Evolutionary conservation across 1,140 invertebrate species (phyloP), one percentile per base, ranked within the genome.

Genomic region (Anastrepha ludens): DNA sequence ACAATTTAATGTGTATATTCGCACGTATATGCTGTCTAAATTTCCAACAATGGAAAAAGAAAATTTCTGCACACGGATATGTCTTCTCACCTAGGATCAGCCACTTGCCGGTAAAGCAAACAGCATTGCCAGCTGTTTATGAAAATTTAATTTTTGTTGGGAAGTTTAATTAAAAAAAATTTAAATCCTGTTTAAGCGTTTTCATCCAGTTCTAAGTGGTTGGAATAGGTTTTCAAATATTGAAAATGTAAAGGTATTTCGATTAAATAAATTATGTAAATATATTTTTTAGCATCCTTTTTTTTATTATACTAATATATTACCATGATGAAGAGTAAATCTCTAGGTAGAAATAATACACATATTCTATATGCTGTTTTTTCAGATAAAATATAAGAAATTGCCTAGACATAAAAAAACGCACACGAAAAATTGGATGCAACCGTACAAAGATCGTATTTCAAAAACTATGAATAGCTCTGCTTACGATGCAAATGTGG

Each of bases 1-100:
- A 55, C 0, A 11, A 55, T 17, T 81, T n/a, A 29, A 81, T 81
- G 74, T 81, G 74, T 81, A 81, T 81, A 81, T 47, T 81, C n/a
- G n/a, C 55, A 11, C 47, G n/a, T 55, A 20, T 74, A 55, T 7
- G 2, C 17, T 81, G 74, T 55, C 15, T 50, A n/a, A 39, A n/a
- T 81, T 55, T 81, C 74, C 74, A 81, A 11, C 9, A 50, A 29
- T 81, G 74, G 74, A 55, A 81, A 55, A 20, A 7, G 20, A 55
- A 81, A 81, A n/a, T 8, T 8, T 6, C 11, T 55, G 17, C 7
- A 81, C 15, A 81, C 15, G 44, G 7, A 81, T 81, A 47, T 55
- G 74, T 55, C 74, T 50, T 74, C 67, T 17, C 65, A 65, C 67
- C 47, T 78, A 47, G 44, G 9, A 39, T 50, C 65, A 78, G 70